Base-by-base conservation (phyloP, 1,140 invertebrate genomes). In the Copidosoma floridanum region DNA sequence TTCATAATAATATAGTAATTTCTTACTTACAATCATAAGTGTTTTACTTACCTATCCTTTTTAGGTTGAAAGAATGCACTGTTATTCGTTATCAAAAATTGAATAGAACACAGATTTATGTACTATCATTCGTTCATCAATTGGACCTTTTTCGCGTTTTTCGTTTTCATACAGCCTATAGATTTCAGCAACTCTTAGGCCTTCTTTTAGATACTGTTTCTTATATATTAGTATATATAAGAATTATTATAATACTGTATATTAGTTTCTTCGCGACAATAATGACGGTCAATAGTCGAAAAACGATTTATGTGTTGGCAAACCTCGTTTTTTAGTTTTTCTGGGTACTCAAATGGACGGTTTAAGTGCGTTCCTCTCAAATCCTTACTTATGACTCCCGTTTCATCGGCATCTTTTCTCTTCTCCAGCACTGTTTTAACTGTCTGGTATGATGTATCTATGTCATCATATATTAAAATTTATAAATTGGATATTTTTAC, bases 251-350 rank as follows among this genome's bases (percentile, higher is more conserved):
- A n/a, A n/a, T n/a, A n/a, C n/a, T n/a, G n/a, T n/a, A n/a, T n/a
- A 6, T n/a, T 6, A n/a, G 7, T 10, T 6, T 40, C 18, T n/a
- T 40, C 38, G 12, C 38, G 38, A n/a, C 38, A 40, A 16, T 40
- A 40, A n/a, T 40, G 38, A 40, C 38, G 12, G 4, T 40, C 38
- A 6, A 40, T n/a, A 10, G 11, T 4, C 11, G 64, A 61, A 35
- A 71, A 67, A 35, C 50, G 58, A 37, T 67, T 44, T 23, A 70
- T 68, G 51, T 68, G 67, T 37, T 62, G 38, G 35, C 35, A 41
- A 32, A 66, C 62, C 41, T 27, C 43, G 4, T 62, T 43, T 55
- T 44, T 46, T 41, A 50, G 35, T 38, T 52, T 11, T 27, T 52
- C 59, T 32, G 60, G 40, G 29, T 50, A 20, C 37, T 21, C 41